These are phyloP conservation scores for Tapirus indicus DNA, from an alignment of 2,797 vertebrate species.

Conservation along the genomic window DNA sequence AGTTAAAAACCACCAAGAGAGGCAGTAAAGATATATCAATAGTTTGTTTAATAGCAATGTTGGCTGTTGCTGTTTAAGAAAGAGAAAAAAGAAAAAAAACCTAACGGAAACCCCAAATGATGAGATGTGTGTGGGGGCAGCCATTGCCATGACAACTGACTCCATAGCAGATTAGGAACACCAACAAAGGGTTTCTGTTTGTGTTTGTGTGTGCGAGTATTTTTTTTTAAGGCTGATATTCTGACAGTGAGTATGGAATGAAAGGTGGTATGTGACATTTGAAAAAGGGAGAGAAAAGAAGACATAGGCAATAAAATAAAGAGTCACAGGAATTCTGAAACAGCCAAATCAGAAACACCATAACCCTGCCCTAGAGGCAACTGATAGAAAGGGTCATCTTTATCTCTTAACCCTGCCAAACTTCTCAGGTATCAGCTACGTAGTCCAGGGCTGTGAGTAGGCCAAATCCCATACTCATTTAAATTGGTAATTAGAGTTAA, in stretches of 20 bases:
- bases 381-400: not conserved
- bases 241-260: not conserved
- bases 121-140: constrained; percentile 62
- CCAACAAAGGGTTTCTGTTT: not conserved
- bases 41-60: constrained; percentile 78
- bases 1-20: not conserved
- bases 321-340: not conserved
- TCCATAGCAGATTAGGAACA: not conserved
- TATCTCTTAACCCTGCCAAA: not conserved
- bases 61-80: constrained; percentile 54
- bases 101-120: constrained; percentile 75
- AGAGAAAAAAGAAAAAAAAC: constrained; percentile 54
- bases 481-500: not conserved
- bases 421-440: not conserved
- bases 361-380: not conserved
- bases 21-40: constrained; percentile 54
- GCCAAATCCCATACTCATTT: not conserved
- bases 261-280: not conserved
- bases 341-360: not conserved
- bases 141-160: constrained; percentile 77
- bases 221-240: not conserved
- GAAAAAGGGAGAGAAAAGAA: not conserved
- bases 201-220: not conserved
- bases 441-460: not conserved
- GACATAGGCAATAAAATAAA: not conserved